Evolutionary conservation across 2,888 invertebrate genomes (phyloP), one percentile per base, ranked within the genome.

Genomic region (Podotricha telesiphe): DNA sequence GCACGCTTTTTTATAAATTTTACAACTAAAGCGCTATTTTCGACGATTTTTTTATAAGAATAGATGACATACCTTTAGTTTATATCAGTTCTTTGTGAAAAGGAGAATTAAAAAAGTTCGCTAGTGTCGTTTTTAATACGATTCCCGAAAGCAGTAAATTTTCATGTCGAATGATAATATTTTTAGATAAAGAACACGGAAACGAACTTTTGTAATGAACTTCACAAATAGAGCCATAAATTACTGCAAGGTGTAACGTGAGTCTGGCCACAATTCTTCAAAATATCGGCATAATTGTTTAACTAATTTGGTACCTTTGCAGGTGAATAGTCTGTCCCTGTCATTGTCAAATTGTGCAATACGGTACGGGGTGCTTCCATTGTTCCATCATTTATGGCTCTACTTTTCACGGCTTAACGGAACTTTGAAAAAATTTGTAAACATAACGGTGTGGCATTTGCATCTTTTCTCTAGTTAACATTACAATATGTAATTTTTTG

Each of bases 121-220:
- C 62, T 22, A 45, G 37, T 34, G 37, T 47, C n/a, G 51, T 67
- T 68, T 70, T 67, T 71, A 53, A 55, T 66, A 66, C 34, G 62
- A 69, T 67, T 53, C 63, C 50, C 42, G 75, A 79, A 75, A 77
- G 85, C 79, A 79, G 84, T 89, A 89, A 89, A 88, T 90, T 85
- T 77, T 73, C 77, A 66, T 86, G 87, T 88, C 88, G 81, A 84
- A 85, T 79, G 90, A 91, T 91, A 91, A 83, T 78, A 77, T 80
- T 76, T 80, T 79, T 80, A 82, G 87, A 90, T 89, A 88, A 87
- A 88, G 86, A 88, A 91, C 88, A 90, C 88, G 91, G 91, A 93
- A 91, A 92, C 84, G 84, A 82, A 87, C 85, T 87, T 90, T 92
- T 92, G 90, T 91, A 86, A 85, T 84, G 82, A 86, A 81, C 79